Evolutionary conservation across 2,888 invertebrate species (phyloP), one percentile per base, ranked within the genome.

Genomic region (Eurytoma adleriae): DNA sequence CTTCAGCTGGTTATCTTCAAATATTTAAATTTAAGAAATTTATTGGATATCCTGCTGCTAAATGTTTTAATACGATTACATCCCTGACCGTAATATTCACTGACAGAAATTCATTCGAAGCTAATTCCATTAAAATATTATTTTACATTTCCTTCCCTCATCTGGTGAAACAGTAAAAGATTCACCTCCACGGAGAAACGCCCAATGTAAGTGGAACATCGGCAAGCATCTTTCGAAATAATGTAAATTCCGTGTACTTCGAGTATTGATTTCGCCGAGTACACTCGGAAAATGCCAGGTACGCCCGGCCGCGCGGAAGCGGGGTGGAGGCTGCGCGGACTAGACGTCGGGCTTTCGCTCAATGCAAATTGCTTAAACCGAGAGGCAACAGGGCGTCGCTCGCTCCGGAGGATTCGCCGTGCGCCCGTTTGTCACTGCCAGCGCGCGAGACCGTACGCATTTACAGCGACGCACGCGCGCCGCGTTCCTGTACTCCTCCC

Each of bases 351-450:
- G 76, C 67, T 76, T 72, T 83, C 80, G 16, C 59, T 20, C 40
- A 77, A 83, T 84, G 82, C 83, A 83, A 84, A 84, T 84, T 82
- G 81, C 82, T 82, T 83, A 81, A 78, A 83, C 75, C 81, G 81
- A 80, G 69, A 82, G 82, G 80, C 72, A 83, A 71, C 79, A 81
- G 81, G 80, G 80, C 83, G 82, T 79, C 72, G 68, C 54, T 66
- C 59, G 82, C 61, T 62, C 71, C 77, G 83, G 79, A 67, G 84
- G 82, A 82, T 84, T 84, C 72, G 73, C 54, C 20, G 18, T n/a
- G 30, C 14, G 72, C 82, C 76, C 84, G 80, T 84, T 84, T 83
- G 83, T 84, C 82, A 83, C 83, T 84, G 84, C 83, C 83, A 82
- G 78, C 72, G 68, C 59, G 40, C 50, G 66, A 54, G 70, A 64